Evolutionary conservation across 2,113 vertebrate genomes (phyloP).

Genomic region (Burhinus oedicnemus): DNA sequence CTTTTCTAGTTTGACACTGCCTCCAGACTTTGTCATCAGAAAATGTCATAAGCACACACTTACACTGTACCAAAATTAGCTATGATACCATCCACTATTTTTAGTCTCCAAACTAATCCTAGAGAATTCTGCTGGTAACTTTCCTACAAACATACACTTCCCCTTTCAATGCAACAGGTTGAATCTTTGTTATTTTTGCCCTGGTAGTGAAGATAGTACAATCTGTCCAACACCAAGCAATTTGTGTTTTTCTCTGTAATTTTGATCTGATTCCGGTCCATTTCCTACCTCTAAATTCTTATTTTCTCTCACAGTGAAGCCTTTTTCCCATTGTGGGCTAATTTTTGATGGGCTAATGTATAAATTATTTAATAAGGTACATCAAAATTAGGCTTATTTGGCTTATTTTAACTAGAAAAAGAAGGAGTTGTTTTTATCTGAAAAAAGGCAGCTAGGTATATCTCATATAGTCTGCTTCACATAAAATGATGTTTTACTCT

Average conservation of each 20-base stretch:
- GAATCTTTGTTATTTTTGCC: not conserved
- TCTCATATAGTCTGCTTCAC: not conserved
- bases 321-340: not conserved
- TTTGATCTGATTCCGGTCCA: not conserved
- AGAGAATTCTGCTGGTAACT: slow-evolving; percentile 17
- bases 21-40: slow-evolving; percentile 52
- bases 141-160: not conserved
- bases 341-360: not conserved
- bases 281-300: not conserved
- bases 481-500: not conserved
- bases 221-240: not conserved
- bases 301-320: not conserved
- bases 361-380: not conserved
- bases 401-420: not conserved
- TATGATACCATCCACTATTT: slow-evolving; percentile 48
- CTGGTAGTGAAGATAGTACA: not conserved
- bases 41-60: slow-evolving; percentile 52
- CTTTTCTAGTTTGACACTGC: slow-evolving; percentile 26
- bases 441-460: not conserved
- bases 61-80: slow-evolving; percentile 25
- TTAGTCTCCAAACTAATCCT: slow-evolving; percentile 29
- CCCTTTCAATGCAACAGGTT: not conserved
- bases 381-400: not conserved
- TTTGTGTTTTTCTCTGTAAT: not conserved
- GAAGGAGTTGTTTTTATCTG: not conserved